phyloP scores from a whole-genome alignment of 2,888 invertebrate species.

The Chrysolina americana region DNA sequence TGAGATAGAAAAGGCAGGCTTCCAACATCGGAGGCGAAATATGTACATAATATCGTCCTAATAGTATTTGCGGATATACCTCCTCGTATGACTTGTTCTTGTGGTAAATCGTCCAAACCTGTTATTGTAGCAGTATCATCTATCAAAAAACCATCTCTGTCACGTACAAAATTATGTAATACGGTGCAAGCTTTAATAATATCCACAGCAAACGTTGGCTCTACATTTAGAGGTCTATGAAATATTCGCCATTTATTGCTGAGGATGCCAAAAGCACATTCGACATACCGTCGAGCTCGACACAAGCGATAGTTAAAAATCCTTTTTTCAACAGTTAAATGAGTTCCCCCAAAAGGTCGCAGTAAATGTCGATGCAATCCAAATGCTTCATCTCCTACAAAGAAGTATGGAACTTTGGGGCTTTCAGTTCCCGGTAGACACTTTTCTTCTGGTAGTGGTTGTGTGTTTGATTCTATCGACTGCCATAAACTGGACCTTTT shows the following conservation, averaged over 20 bases:
- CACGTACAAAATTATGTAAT: constrained; percentile 41
- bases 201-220: constrained; percentile 43
- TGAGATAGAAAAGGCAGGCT: constrained; percentile 22
- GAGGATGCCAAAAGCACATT: constrained; percentile 49
- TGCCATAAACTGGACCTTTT: constrained; percentile 13
- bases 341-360: constrained; percentile 33
- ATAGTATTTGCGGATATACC: constrained; percentile 24
- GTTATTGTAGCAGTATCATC: constrained; percentile 34
- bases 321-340: constrained; percentile 34
- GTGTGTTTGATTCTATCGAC: neutral
- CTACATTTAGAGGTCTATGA: constrained; percentile 45
- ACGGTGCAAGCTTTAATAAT: constrained; percentile 53
- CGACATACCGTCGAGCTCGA: constrained; percentile 53
- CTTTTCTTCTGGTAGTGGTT: constrained; percentile 6
- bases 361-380: constrained; percentile 9
- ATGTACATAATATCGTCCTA: constrained; percentile 29
- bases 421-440: constrained; percentile 25
- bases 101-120: constrained; percentile 22
- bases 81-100: constrained; percentile 18
- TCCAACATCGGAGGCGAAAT: constrained; percentile 32
- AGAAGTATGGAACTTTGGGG: constrained; percentile 31
- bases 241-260: constrained; percentile 57
- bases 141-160: constrained; percentile 35
- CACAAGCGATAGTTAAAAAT: constrained; percentile 41
- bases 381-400: constrained; percentile 33